Percentiles rank a stretch among this genome's conserved stretches.
Conservation (phyloP, 2,113 vertebrate genomes). For the Macrotus californicus region DNA sequence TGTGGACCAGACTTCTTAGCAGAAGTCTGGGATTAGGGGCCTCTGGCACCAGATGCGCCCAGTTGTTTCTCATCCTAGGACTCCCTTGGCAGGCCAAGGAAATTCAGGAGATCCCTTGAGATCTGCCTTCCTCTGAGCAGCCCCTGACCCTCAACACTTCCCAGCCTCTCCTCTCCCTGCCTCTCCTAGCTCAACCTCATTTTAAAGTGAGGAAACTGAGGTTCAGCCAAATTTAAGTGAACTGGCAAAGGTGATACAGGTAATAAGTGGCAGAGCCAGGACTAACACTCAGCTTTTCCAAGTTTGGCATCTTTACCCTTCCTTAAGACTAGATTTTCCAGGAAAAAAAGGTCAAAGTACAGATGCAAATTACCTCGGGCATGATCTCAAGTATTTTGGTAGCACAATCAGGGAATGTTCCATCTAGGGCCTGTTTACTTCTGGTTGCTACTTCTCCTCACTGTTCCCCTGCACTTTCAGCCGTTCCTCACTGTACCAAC, state of each 20-base stretch:
- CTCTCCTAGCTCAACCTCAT: neutral
- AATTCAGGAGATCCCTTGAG: neutral
- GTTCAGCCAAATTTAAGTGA: neutral
- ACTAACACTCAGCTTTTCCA: neutral
- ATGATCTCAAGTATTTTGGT: neutral
- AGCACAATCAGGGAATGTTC: neutral
- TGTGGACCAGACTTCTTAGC: neutral
- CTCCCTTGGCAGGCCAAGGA: neutral
- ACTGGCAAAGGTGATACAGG: neutral
- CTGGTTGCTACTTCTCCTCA: neutral
- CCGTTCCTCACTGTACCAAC: neutral
- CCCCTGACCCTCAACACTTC: neutral
- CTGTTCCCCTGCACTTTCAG: neutral
- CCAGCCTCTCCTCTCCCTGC: neutral
- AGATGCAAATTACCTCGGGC: neutral
- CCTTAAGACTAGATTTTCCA: neutral
- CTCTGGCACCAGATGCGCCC: neutral
- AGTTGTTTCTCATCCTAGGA: neutral
- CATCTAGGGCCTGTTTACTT: neutral
- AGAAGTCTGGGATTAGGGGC: neutral
- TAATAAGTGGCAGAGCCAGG: neutral
- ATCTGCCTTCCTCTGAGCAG: neutral
- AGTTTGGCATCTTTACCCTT: neutral
- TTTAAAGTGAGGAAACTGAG: neutral
- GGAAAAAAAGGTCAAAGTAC: neutral